phyloP scores from a whole-genome alignment of 1,140 invertebrate species.

The Glomeris maerens region DNA sequence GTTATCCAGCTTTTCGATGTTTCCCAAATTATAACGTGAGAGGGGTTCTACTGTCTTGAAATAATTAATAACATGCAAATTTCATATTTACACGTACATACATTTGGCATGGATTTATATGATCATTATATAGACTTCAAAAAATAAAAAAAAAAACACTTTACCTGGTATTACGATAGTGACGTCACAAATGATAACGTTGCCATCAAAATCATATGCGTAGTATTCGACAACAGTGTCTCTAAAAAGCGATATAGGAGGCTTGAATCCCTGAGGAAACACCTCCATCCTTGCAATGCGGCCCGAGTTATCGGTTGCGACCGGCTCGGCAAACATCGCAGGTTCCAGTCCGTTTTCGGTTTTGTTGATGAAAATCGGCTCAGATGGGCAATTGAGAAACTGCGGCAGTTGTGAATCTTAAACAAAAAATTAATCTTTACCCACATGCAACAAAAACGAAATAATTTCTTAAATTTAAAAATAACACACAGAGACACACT shows the following conservation, averaged over 20 bases:
- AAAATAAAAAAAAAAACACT: too few relatives aligned
- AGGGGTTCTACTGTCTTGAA: too few relatives aligned
- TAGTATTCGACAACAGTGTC: slow-evolving; percentile 88
- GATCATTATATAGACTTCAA: background rate
- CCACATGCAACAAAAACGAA: background rate
- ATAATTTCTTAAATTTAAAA: background rate
- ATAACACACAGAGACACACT: slow-evolving; percentile 21
- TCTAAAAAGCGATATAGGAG: slow-evolving; percentile 73
- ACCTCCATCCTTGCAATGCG: slow-evolving; percentile 81
- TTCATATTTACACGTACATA: too few relatives aligned
- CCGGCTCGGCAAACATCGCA: slow-evolving; percentile 83
- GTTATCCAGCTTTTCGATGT: too few relatives aligned
- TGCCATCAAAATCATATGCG: slow-evolving; percentile 91
- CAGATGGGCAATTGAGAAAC: slow-evolving; percentile 88
- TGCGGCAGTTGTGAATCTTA: slow-evolving; percentile 54
- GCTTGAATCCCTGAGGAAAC: slow-evolving; percentile 75
- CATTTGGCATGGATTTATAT: too few relatives aligned
- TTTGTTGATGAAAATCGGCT: slow-evolving; percentile 76
- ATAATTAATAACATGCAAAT: too few relatives aligned
- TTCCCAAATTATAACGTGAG: too few relatives aligned
- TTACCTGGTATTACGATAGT: slow-evolving; percentile 75
- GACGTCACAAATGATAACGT: slow-evolving; percentile 90
- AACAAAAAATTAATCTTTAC: background rate
- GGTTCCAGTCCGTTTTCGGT: slow-evolving; percentile 69
- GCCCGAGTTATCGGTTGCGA: slow-evolving; percentile 84